These are phyloP conservation scores for Dicentrarchus labrax DNA, from an alignment of 2,113 vertebrate genomes.

Conservation along the genomic window DNA sequence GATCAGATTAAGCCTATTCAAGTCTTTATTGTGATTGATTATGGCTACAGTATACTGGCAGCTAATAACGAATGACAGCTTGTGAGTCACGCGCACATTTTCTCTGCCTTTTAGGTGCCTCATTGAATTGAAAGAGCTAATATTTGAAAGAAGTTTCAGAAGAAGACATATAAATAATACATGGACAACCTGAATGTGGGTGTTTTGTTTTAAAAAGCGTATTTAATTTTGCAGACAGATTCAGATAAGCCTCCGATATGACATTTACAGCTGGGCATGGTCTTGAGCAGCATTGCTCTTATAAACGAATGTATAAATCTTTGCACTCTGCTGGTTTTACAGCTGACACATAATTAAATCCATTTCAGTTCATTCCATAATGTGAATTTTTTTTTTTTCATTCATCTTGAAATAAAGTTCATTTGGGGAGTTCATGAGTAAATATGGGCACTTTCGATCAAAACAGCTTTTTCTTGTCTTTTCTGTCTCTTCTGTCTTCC, in stretches of 20 bases:
- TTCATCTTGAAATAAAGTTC: slow-evolving; percentile 45
- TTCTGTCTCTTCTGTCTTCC: slow-evolving; percentile 6
- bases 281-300: slow-evolving; percentile 18
- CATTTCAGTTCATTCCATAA: slow-evolving; percentile 44
- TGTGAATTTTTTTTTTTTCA: slow-evolving; percentile 17
- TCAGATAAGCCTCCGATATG: neutral
- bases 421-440: slow-evolving; percentile 42
- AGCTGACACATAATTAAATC: slow-evolving; percentile 64
- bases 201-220: slow-evolving; percentile 29
- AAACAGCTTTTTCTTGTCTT: slow-evolving; percentile 25
- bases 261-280: slow-evolving; percentile 35
- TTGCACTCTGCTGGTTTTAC: slow-evolving; percentile 35
- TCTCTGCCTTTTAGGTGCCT: slow-evolving; percentile 13
- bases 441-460: slow-evolving; percentile 50
- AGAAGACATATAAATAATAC: slow-evolving; percentile 34
- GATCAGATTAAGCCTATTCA: slow-evolving; percentile 42
- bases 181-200: slow-evolving; percentile 11
- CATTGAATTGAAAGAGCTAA: slow-evolving; percentile 16
- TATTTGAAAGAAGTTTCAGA: slow-evolving; percentile 12
- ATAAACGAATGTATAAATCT: slow-evolving; percentile 49
- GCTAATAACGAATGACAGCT: slow-evolving; percentile 25
- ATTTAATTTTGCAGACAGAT: slow-evolving; percentile 26
- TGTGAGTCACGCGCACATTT: slow-evolving; percentile 5
- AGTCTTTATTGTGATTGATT: slow-evolving; percentile 48
- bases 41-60: neutral